Percentiles rank a stretch among this genome's conserved stretches.
These are phyloP conservation scores for Brachionus asplanchnoidis DNA, from an alignment of 1,140 invertebrate genomes.

Conservation along the genomic window DNA sequence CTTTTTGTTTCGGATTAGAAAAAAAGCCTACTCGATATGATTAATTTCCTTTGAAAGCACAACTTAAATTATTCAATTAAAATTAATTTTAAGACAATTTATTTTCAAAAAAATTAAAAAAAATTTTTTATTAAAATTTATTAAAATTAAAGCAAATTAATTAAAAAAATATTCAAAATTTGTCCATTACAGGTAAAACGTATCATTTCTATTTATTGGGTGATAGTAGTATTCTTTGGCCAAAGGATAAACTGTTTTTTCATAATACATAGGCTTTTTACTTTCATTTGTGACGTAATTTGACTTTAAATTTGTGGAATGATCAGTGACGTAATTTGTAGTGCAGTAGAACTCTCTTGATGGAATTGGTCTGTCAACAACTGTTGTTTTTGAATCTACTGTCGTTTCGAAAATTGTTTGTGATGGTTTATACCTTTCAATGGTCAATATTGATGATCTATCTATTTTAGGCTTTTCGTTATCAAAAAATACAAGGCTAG, in stretches of 20 bases:
- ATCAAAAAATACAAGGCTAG: background rate
- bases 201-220: background rate
- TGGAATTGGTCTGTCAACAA: background rate
- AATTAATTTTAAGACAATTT: too few species aligned
- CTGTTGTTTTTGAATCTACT: background rate
- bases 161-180: background rate
- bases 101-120: too few species aligned
- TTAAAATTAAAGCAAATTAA: background rate
- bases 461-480: background rate
- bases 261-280: background rate
- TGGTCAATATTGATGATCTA: background rate
- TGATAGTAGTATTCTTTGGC: background rate
- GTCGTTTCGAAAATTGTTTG: background rate
- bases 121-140: too few species aligned
- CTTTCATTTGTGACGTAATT: background rate
- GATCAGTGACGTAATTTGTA: background rate
- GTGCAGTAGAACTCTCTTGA: background rate
- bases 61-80: too few species aligned
- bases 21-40: too few species aligned
- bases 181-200: background rate
- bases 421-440: background rate
- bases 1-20: too few species aligned
- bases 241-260: background rate
- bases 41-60: too few species aligned
- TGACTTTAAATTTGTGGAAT: background rate